phyloP scores from a whole-genome alignment of 2,888 invertebrate species.

The Pasiphila rectangulata region DNA sequence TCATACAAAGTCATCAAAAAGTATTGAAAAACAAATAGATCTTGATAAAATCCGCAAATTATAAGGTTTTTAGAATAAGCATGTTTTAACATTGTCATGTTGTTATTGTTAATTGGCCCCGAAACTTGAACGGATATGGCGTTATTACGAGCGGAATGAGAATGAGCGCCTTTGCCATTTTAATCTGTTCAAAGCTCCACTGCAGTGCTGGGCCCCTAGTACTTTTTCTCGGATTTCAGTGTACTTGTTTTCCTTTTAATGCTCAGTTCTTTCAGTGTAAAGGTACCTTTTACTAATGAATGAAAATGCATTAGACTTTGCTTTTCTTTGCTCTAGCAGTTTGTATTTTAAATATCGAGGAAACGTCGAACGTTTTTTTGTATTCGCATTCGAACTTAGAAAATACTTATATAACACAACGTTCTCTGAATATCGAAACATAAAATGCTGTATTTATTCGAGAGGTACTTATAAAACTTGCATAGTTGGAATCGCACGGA shows the following conservation, averaged over 20 bases:
- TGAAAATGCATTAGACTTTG: slow-evolving; percentile 16
- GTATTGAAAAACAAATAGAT: too few species aligned
- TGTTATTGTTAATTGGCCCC: too few species aligned
- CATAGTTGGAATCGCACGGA: slow-evolving; percentile 35
- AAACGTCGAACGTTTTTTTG: slow-evolving; percentile 6
- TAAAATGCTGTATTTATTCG: slow-evolving; percentile 19
- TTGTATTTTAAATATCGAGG: slow-evolving; percentile 9
- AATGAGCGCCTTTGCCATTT: slow-evolving; percentile 59
- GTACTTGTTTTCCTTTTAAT: slow-evolving; percentile 30
- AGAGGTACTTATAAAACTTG: slow-evolving; percentile 24
- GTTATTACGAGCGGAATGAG: slow-evolving; percentile 54
- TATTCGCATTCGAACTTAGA: slow-evolving; percentile 4
- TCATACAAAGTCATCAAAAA: too few species aligned
- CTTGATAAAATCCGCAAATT: too few species aligned
- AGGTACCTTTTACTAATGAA: slow-evolving; percentile 15
- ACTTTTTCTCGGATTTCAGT: slow-evolving; percentile 41
- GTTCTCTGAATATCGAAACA: slow-evolving; percentile 12
- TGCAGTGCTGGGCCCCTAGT: slow-evolving; percentile 47
- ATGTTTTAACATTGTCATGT: neutral
- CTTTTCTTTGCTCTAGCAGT: slow-evolving; percentile 6
- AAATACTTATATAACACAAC: slow-evolving; percentile 8
- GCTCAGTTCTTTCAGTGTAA: slow-evolving; percentile 14
- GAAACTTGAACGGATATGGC: slow-evolving; percentile 15
- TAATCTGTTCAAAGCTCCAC: slow-evolving; percentile 56
- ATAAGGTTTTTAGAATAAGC: neutral